Base-by-base conservation (phyloP, 1,140 invertebrate genomes). In the Lepidotrigona ventralis region DNA sequence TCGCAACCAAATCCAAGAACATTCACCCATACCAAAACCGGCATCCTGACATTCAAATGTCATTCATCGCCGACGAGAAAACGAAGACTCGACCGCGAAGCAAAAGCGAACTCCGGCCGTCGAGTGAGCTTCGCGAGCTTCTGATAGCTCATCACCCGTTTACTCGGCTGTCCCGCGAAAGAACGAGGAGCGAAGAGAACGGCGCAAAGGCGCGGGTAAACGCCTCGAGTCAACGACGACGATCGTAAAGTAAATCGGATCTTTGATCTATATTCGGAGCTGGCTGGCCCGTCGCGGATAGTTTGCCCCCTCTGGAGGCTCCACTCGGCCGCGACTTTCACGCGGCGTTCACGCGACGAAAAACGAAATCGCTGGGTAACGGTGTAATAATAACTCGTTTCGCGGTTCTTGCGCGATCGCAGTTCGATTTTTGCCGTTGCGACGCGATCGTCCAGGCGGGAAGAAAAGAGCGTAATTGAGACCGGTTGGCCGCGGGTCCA, bases 241-340 rank as follows among this genome's bases (percentile, higher is more conserved):
- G 86, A 92, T 93, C 91, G 90, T 93, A 91, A 93, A 93, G 90
- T 90, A 91, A 90, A 91, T 93, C 89, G 92, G 85, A 91, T 89
- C 92, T 93, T 93, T 93, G 92, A 93, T 93, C 92, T 93, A 93
- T 92, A 93, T 93, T 92, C 88, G 86, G 87, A 78, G 33, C 54
- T 26, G 60, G 58, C 23, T 54, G n/a, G 29, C 29, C n/a, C 58
- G 60, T 23, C 60, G 21, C 60, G 29, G 53, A 78, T 68, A 46
- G 81, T 58, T 82, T 54, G 21, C n/a, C 64, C 19, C 64, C 21
- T 2, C 14, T 63, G 12, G 73, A 39, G 63, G 33, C 72, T 74
- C 73, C 56, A 63, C 21, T 63, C 46, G 29, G 58, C 58, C 39
- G 60, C 60, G 14, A 17, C 46, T 69, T 39, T 60, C 73, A 63